phyloP scores from a whole-genome alignment of 2,113 vertebrate species.

The Rana temporaria region DNA sequence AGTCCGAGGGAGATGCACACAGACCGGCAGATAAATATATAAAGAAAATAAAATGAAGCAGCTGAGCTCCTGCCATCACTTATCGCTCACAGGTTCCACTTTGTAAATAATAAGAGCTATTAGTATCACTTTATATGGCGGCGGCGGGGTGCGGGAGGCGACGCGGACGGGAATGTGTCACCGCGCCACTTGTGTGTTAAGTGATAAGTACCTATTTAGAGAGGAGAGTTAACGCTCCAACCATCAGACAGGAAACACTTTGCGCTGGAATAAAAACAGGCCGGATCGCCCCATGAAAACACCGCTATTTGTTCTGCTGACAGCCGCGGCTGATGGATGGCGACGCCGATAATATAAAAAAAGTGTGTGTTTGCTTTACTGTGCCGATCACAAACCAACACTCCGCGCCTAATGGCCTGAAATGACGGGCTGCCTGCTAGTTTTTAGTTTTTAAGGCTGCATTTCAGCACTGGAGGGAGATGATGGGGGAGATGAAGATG shows the following conservation, averaged over 20 bases:
- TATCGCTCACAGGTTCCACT: conserved; percentile 70
- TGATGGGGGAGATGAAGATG: background rate
- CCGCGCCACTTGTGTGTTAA: conserved; percentile 73
- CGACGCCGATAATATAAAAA: conserved; percentile 55
- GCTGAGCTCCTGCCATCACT: conserved; percentile 65
- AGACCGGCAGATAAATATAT: conserved; percentile 33
- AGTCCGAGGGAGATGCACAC: background rate
- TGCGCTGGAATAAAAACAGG: conserved; percentile 60
- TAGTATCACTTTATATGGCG: conserved; percentile 73
- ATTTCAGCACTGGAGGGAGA: conserved; percentile 37
- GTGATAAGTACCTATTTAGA: conserved; percentile 77
- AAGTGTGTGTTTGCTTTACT: conserved; percentile 66
- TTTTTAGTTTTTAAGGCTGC: conserved; percentile 4
- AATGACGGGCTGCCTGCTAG: conserved; percentile 64
- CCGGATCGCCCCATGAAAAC: conserved; percentile 66
- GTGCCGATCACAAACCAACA: conserved; percentile 68
- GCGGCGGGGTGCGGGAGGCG: conserved; percentile 64
- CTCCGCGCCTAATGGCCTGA: conserved; percentile 70
- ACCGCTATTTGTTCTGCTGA: conserved; percentile 74
- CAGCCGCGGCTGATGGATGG: conserved; percentile 73
- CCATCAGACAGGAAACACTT: conserved; percentile 69
- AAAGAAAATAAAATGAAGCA: conserved; percentile 56
- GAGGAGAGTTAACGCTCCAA: conserved; percentile 71
- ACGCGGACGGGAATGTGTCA: conserved; percentile 72
- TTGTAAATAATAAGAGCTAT: conserved; percentile 76